Evolutionary conservation across 2,888 invertebrate genomes (phyloP), one percentile per base, ranked within the genome.

Genomic region (Ornithoptera priamus): DNA sequence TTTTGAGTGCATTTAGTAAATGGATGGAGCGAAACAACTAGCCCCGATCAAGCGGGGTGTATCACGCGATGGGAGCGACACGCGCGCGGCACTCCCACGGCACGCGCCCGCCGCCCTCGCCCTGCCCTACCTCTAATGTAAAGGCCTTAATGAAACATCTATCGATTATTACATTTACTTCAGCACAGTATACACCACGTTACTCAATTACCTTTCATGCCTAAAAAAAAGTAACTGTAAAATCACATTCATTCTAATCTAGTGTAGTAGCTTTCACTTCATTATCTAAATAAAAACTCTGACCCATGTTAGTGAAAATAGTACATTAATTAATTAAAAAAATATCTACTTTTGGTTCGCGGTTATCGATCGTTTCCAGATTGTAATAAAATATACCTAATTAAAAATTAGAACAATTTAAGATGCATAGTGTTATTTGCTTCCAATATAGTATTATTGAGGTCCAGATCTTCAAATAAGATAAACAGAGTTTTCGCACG

Each of bases 81-180:
- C 92, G 92, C 90, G 91, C 81, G 73, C 81, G 88, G 86, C 90
- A 91, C 92, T 92, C 93, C 92, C 93, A 93, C 93, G 90, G 72
- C 89, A 88, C 89, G 87, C 87, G 89, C 79, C 75, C 82, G 84
- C 79, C 72, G 72, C 76, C 77, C 72, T 77, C 75, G 76, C 80
- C 81, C 81, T 39, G 39, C 39, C 39, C 39, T 39, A 10, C 39
- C 39, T 39, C 81, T 78, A 84, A 83, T 82, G 78, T 77, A 71
- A 70, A 72, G 71, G 74, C 82, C 75, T 78, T 83, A 82, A 86
- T 81, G 78, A 80, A 71, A 71, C 42, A 62, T 22, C 69, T 12
- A 62, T 65, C 42, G 61, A 65, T 69, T 65, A 50, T 69, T 65
- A 56, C 30, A 59, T 63, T 60, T 60, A 60, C 50, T 39, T 59